A percentile compares a stretch with the other conserved stretches of the same genome.
phyloP scores from a whole-genome alignment of 2,113 vertebrate genomes.

The Synodontis membranacea region DNA sequence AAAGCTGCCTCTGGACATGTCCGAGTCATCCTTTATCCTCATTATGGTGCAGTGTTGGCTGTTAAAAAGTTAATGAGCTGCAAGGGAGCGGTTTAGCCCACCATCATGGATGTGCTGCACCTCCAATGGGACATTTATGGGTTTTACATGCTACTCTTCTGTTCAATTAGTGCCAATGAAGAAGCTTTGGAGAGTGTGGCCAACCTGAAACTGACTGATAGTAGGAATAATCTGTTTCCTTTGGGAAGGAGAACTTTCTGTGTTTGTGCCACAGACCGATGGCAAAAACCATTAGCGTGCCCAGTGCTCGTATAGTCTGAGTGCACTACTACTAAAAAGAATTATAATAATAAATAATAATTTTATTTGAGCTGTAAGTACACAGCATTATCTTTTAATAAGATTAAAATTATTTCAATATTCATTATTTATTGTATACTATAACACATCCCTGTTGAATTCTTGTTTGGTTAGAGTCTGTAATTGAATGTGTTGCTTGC shows the following conservation, averaged over 20 bases:
- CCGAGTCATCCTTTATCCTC: slow-evolving; percentile 55
- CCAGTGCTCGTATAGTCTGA: background rate
- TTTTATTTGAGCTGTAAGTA: background rate
- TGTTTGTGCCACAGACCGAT: slow-evolving; percentile 32
- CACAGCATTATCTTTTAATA: background rate
- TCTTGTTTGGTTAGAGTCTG: background rate
- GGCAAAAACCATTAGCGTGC: slow-evolving; percentile 31
- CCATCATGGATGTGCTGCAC: slow-evolving; percentile 53
- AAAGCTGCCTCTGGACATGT: slow-evolving; percentile 49
- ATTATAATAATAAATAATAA: background rate
- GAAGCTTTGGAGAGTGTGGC: slow-evolving; percentile 44
- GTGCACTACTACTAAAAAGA: background rate
- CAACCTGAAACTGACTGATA: slow-evolving; percentile 47
- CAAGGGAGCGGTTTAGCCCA: slow-evolving; percentile 60
- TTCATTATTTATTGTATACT: background rate
- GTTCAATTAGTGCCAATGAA: slow-evolving; percentile 60
- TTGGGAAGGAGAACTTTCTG: slow-evolving; percentile 31
- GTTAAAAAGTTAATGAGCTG: slow-evolving; percentile 65
- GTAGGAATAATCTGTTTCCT: slow-evolving; percentile 42
- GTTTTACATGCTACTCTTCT: slow-evolving; percentile 46
- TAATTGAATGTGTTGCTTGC: background rate
- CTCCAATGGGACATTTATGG: slow-evolving; percentile 59
- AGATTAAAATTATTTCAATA: background rate
- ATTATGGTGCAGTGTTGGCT: slow-evolving; percentile 59
- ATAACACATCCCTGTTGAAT: background rate